Conservation (phyloP, 2,888 invertebrate species). For the Acrobasis consociella region DNA sequence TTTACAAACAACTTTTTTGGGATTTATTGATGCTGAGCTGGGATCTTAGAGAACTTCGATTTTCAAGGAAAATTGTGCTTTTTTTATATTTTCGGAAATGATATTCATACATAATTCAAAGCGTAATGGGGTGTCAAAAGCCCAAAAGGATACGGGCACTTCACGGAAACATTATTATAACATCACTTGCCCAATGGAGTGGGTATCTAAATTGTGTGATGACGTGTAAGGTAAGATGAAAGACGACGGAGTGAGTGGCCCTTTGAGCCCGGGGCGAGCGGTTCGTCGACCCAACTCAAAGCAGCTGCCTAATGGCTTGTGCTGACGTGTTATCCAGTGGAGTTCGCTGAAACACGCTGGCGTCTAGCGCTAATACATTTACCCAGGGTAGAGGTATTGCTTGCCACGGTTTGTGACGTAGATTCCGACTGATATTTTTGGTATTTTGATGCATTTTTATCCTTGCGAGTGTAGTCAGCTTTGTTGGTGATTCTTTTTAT, state of each 20-base stretch:
- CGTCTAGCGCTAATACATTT: slow-evolving; percentile 16
- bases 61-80: too few species aligned
- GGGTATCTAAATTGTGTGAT: slow-evolving; percentile 55
- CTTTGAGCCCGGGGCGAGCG: slow-evolving; percentile 54
- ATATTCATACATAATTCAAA: neutral
- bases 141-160: slow-evolving; percentile 17
- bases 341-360: slow-evolving; percentile 40
- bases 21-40: too few species aligned
- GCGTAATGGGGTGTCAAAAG: neutral
- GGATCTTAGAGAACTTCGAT: too few species aligned
- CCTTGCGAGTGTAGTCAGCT: too few species aligned
- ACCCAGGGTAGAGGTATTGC: too few species aligned
- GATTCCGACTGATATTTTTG: too few species aligned
- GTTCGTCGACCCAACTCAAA: slow-evolving; percentile 65
- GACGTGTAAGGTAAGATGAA: slow-evolving; percentile 60
- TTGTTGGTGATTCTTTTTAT: too few species aligned
- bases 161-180: slow-evolving; percentile 23
- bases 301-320: slow-evolving; percentile 62
- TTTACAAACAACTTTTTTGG: too few species aligned
- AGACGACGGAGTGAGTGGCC: slow-evolving; percentile 61
- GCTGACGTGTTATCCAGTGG: slow-evolving; percentile 55
- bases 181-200: slow-evolving; percentile 26
- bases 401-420: too few species aligned
- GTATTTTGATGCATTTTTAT: too few species aligned
- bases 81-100: too few species aligned